Evolutionary conservation across 1,140 invertebrate species (phyloP).

Genomic region (Pogonognathellus flavescens): DNA sequence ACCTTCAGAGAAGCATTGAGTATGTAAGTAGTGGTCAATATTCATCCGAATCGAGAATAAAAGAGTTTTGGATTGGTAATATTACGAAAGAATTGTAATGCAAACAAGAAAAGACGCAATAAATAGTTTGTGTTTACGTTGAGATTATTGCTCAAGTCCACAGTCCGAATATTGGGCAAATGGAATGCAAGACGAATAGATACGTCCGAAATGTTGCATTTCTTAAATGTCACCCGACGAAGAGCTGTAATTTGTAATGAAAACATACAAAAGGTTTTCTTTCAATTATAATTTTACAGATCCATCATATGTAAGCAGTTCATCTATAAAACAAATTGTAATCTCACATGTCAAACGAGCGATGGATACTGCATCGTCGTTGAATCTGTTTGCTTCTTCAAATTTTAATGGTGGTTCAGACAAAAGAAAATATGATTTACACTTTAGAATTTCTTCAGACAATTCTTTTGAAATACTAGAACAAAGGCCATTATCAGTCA

Average conservation of each 20-base stretch:
- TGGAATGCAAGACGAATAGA: conserved; percentile 1
- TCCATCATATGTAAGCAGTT: too few species aligned
- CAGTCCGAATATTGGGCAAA: not conserved
- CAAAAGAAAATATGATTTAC: not conserved
- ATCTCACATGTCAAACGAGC: too few species aligned
- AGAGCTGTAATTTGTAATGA: not conserved
- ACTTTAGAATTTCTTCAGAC: not conserved
- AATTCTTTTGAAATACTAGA: not conserved
- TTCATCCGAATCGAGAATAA: not conserved
- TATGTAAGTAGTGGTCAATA: not conserved
- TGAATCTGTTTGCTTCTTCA: not conserved
- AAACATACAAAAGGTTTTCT: not conserved
- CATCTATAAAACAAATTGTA: too few species aligned
- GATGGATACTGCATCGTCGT: too few species aligned
- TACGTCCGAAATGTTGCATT: not conserved
- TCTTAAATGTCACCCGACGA: not conserved
- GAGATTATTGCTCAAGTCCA: not conserved
- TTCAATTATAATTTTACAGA: too few species aligned
- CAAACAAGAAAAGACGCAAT: too few species aligned
- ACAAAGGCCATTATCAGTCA: not conserved
- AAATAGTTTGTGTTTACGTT: not conserved
- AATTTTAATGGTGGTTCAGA: not conserved
- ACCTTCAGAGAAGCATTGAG: not conserved
- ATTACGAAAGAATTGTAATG: too few species aligned
- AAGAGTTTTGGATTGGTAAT: not conserved